phyloP scores from a whole-genome alignment of 2,797 vertebrate species.

The Platalea minor region DNA sequence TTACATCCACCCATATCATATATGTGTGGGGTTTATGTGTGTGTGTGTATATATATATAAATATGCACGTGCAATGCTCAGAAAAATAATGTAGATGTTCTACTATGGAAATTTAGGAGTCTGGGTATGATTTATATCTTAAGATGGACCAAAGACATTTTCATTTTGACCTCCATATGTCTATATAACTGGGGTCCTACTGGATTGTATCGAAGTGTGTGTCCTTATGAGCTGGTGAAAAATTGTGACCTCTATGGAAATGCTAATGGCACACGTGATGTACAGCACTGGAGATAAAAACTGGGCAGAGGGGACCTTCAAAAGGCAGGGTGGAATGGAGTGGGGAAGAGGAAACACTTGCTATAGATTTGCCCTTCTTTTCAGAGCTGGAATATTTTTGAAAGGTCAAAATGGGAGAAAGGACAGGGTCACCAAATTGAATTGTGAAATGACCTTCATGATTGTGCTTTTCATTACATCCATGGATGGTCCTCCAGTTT shows the following conservation, averaged over 20 bases:
- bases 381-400: not conserved
- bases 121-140: not conserved
- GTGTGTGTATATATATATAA: too few species aligned
- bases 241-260: not conserved
- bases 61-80: not conserved
- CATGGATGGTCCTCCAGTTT: not conserved
- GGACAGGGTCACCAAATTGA: not conserved
- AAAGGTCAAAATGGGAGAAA: not conserved
- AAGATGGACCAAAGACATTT: not conserved
- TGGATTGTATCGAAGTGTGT: not conserved
- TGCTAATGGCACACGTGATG: not conserved
- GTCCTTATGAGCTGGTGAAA: not conserved
- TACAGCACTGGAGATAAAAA: not conserved
- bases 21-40: not conserved
- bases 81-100: not conserved
- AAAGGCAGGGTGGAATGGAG: not conserved
- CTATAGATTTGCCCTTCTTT: not conserved
- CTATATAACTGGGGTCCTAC: not conserved
- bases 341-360: not conserved
- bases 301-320: not conserved
- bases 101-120: not conserved
- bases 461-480: not conserved
- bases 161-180: not conserved
- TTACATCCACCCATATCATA: not conserved
- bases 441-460: not conserved